These are phyloP conservation scores for Ursus arctos DNA, from an alignment of 2,113 vertebrate species.

Conservation along the genomic window DNA sequence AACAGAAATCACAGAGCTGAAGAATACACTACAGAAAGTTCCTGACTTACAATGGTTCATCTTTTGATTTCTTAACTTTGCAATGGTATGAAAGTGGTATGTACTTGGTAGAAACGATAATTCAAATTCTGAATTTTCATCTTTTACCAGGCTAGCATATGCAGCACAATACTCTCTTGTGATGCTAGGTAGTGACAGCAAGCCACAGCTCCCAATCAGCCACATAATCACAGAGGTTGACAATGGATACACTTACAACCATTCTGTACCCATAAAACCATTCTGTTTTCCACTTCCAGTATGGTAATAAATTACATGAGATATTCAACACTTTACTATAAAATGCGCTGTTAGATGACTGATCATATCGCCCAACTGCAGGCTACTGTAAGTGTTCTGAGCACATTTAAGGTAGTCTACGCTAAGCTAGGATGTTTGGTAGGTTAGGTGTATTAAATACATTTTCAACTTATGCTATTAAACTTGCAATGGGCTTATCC, in stretches of 20 bases:
- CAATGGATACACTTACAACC: neutral
- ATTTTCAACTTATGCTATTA: neutral
- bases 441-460: neutral
- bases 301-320: neutral
- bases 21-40: neutral
- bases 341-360: neutral
- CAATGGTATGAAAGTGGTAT: neutral
- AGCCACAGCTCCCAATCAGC: neutral
- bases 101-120: neutral
- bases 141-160: neutral
- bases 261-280: neutral
- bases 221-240: neutral
- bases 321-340: neutral
- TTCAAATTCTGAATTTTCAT: neutral
- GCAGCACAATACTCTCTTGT: neutral
- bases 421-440: neutral
- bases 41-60: neutral
- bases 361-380: neutral
- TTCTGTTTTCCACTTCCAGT: neutral
- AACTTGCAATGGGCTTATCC: neutral
- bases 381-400: neutral
- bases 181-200: neutral
- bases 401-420: neutral
- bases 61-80: neutral
- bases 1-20: neutral